phyloP scores from a whole-genome alignment of 2,113 vertebrate genomes.

The Anhinga anhinga region DNA sequence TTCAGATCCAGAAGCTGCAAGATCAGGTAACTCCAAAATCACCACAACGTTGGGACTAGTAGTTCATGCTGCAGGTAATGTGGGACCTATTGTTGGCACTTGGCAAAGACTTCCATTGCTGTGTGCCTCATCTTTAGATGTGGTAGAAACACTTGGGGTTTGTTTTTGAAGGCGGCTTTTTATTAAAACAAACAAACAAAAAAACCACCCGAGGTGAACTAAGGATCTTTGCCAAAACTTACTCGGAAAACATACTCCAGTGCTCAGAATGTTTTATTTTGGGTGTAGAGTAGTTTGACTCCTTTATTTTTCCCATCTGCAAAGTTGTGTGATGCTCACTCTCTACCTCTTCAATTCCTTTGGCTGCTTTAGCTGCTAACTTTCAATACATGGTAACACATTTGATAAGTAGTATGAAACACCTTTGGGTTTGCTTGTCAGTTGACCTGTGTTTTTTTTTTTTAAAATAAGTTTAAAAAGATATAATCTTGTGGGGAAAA shows the following conservation, averaged over 20 bases:
- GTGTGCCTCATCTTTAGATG: neutral
- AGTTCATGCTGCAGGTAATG: constrained; percentile 93
- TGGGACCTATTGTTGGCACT: neutral
- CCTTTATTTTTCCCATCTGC: neutral
- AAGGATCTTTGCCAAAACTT: neutral
- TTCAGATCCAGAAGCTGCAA: constrained; percentile 91
- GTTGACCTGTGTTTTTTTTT: neutral
- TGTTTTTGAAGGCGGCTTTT: neutral
- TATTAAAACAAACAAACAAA: neutral
- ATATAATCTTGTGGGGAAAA: neutral
- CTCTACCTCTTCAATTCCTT: neutral
- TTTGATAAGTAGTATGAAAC: neutral
- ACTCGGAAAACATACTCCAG: neutral
- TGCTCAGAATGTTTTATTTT: neutral
- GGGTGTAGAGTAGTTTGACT: neutral
- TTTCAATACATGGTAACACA: neutral
- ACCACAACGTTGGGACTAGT: constrained; percentile 96
- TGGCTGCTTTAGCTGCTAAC: neutral
- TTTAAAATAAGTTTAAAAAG: neutral
- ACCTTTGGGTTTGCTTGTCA: neutral
- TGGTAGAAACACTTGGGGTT: neutral
- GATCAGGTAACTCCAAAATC: constrained; percentile 89
- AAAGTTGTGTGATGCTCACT: neutral
- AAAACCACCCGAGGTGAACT: neutral
- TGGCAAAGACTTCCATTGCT: neutral